Conservation (phyloP, 2,113 vertebrate species). For the Platysternon megacephalum region DNA sequence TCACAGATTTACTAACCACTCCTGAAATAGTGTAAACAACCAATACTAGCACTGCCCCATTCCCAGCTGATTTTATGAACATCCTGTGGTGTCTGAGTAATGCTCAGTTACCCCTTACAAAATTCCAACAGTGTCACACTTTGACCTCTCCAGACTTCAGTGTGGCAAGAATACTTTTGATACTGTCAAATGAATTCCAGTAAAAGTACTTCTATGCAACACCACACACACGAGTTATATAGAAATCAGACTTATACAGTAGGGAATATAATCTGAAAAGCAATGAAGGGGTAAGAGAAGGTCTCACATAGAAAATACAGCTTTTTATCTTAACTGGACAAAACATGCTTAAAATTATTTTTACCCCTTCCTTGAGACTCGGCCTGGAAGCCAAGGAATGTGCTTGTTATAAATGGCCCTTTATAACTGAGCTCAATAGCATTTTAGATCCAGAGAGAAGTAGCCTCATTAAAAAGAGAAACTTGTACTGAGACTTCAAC, state of each 20-base stretch:
- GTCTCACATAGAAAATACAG: background rate
- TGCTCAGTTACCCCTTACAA: background rate
- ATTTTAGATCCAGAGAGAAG: slow-evolving; percentile 52
- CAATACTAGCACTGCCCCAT: background rate
- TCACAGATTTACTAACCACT: background rate
- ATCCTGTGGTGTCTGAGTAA: background rate
- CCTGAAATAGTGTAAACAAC: background rate
- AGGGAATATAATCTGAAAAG: background rate
- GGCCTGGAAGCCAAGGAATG: slow-evolving; percentile 62
- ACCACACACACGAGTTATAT: background rate
- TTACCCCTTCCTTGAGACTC: slow-evolving; percentile 48
- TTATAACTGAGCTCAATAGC: slow-evolving; percentile 58
- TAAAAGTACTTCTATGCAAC: background rate
- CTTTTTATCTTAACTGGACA: slow-evolving; percentile 3
- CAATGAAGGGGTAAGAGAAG: background rate
- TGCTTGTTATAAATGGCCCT: slow-evolving; percentile 63
- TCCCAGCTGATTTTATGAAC: background rate
- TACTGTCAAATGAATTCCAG: background rate
- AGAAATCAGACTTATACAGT: background rate
- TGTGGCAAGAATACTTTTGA: background rate
- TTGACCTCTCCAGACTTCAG: background rate
- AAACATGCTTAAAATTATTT: slow-evolving; percentile 41
- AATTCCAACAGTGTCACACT: background rate
- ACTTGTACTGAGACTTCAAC: background rate
- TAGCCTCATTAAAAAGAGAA: slow-evolving; percentile 35